These are phyloP conservation scores for Eupithecia exiguata DNA, from an alignment of 2,888 invertebrate genomes.

Conservation along the genomic window DNA sequence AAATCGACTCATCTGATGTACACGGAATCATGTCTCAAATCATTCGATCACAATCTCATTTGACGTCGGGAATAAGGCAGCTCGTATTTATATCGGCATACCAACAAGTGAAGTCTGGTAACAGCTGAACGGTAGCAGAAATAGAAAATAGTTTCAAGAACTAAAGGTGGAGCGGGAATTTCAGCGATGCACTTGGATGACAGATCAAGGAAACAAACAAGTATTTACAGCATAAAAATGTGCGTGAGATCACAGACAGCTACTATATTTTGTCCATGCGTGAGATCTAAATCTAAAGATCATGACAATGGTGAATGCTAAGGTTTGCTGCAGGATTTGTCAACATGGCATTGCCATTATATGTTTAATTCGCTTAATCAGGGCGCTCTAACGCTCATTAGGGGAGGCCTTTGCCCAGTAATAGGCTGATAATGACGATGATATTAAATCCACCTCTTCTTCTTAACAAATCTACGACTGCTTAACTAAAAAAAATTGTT, in stretches of 20 bases:
- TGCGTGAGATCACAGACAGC: no score
- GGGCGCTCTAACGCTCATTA: not conserved
- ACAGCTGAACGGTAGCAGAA: slow-evolving; percentile 79
- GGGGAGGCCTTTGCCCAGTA: not conserved
- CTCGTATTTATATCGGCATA: slow-evolving; percentile 68
- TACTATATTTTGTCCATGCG: not conserved
- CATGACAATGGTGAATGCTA: not conserved
- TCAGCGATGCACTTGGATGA: slow-evolving; percentile 48
- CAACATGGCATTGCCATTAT: not conserved
- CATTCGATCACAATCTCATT: slow-evolving; percentile 3
- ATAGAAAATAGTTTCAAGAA: slow-evolving; percentile 84
- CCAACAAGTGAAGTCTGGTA: slow-evolving; percentile 71
- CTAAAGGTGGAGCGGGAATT: slow-evolving; percentile 58
- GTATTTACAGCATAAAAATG: not conserved
- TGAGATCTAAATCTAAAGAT: not conserved
- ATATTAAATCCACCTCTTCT: not conserved
- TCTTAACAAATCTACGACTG: not conserved
- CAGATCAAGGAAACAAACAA: slow-evolving; percentile 1
- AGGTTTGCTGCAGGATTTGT: not conserved
- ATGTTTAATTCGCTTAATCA: not conserved
- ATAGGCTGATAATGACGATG: not conserved
- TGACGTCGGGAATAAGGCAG: slow-evolving; percentile 31
- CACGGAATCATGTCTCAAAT: not conserved
- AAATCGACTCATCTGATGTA: not conserved
- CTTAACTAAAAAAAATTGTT: not conserved